These are phyloP conservation scores for Hyperopisus bebe DNA, from an alignment of 2,113 vertebrate species.

Conservation along the genomic window DNA sequence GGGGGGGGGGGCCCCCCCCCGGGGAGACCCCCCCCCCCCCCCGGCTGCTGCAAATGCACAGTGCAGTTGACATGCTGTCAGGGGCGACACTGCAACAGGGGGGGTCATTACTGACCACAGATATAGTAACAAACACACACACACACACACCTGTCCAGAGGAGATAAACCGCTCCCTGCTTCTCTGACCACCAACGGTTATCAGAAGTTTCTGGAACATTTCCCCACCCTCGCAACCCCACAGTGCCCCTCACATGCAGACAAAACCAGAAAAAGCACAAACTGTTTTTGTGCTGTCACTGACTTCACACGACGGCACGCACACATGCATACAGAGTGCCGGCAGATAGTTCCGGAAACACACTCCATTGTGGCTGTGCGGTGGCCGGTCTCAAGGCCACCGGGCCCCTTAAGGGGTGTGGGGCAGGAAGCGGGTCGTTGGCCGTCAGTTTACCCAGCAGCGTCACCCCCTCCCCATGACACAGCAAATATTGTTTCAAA, in stretches of 20 bases:
- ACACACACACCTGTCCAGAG: conserved; percentile 48
- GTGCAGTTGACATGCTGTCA: not conserved
- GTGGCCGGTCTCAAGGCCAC: conserved; percentile 36
- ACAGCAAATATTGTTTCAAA: not conserved
- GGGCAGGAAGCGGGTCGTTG: conserved; percentile 67
- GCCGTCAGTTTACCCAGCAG: conserved; percentile 62
- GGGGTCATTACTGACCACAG: not conserved
- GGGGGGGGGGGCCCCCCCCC: not conserved
- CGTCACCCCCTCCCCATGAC: conserved; percentile 37
- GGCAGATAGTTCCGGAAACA: conserved; percentile 28
- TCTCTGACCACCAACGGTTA: conserved; percentile 64
- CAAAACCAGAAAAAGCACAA: not conserved
- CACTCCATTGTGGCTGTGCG: conserved; percentile 23
- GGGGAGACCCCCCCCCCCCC: not conserved
- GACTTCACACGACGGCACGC: not conserved
- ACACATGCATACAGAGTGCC: not conserved
- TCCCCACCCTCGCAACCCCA: not conserved
- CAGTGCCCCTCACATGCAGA: not conserved
- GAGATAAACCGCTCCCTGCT: conserved; percentile 54
- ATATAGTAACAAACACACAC: not conserved
- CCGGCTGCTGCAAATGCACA: not conserved
- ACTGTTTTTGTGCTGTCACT: not conserved
- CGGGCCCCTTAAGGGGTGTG: conserved; percentile 13
- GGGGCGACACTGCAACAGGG: not conserved
- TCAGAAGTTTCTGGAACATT: conserved; percentile 31